These are phyloP conservation scores for Melanocharis versteri DNA, from an alignment of 2,113 vertebrate genomes.

Conservation along the genomic window DNA sequence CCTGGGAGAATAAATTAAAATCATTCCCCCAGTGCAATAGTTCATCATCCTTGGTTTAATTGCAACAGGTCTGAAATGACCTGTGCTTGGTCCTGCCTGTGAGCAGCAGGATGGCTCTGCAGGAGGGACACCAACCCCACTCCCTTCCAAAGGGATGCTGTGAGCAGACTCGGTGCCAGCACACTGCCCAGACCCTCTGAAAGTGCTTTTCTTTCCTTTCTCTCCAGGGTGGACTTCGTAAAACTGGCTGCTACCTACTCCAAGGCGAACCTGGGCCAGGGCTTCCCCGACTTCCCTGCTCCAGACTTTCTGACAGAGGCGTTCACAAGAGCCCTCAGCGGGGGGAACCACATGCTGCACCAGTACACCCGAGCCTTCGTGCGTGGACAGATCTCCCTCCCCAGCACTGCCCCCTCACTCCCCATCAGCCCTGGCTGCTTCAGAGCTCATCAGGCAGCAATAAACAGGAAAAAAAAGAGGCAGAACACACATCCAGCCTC, in stretches of 20 bases:
- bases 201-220: not conserved
- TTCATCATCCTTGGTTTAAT: not conserved
- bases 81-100: not conserved
- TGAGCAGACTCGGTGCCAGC: fast-evolving
- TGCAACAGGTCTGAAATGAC: not conserved
- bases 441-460: not conserved
- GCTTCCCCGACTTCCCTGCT: slow-evolving; percentile 89
- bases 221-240: slow-evolving; percentile 85
- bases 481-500: not conserved
- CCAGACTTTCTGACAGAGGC: slow-evolving; percentile 84
- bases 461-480: not conserved
- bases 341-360: slow-evolving; percentile 77
- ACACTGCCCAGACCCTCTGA: not conserved
- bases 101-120: not conserved
- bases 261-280: slow-evolving; percentile 89
- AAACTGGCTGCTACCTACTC: slow-evolving; percentile 78
- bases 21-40: not conserved
- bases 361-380: slow-evolving; percentile 93
- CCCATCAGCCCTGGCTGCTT: not conserved
- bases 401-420: not conserved
- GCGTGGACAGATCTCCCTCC: slow-evolving; percentile 45
- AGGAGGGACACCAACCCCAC: not conserved
- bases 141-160: not conserved
- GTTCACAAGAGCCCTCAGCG: slow-evolving; percentile 68
- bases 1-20: not conserved